Percentiles rank a stretch among this genome's conserved stretches.
These are phyloP conservation scores for Bucco capensis DNA, from an alignment of 2,113 vertebrate genomes.

Conservation along the genomic window DNA sequence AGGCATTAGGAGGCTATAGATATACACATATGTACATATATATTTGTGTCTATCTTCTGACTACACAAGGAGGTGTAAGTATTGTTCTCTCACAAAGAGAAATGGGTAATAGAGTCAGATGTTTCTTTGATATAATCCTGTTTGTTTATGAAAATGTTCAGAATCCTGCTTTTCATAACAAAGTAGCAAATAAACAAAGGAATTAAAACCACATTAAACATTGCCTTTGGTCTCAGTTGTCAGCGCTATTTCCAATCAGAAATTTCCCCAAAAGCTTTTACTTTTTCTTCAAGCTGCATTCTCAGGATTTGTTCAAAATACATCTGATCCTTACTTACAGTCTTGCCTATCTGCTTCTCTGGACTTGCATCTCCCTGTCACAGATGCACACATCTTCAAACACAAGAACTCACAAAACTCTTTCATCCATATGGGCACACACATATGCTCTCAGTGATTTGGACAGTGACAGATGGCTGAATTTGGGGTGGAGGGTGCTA, in stretches of 20 bases:
- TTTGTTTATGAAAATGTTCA: not conserved
- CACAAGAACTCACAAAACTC: not conserved
- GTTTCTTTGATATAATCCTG: not conserved
- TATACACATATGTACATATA: not conserved
- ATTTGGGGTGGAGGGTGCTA: not conserved
- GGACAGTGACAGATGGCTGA: not conserved
- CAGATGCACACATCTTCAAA: not conserved
- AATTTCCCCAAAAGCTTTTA: not conserved
- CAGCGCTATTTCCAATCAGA: not conserved
- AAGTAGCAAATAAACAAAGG: not conserved
- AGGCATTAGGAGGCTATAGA: not conserved
- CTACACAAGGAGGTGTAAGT: not conserved
- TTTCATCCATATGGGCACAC: not conserved
- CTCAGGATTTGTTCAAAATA: not conserved
- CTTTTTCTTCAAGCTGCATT: not conserved
- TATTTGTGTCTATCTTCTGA: not conserved
- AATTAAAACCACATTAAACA: not conserved
- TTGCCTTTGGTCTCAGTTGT: not conserved
- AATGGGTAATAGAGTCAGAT: not conserved
- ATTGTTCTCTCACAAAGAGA: not conserved
- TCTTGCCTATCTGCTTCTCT: not conserved
- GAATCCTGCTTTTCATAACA: not conserved
- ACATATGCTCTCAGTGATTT: not conserved
- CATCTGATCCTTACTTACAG: not conserved
- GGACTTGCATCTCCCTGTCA: not conserved